Conservation (phyloP, 2,888 invertebrate species). For the Diplolepis rosae region DNA sequence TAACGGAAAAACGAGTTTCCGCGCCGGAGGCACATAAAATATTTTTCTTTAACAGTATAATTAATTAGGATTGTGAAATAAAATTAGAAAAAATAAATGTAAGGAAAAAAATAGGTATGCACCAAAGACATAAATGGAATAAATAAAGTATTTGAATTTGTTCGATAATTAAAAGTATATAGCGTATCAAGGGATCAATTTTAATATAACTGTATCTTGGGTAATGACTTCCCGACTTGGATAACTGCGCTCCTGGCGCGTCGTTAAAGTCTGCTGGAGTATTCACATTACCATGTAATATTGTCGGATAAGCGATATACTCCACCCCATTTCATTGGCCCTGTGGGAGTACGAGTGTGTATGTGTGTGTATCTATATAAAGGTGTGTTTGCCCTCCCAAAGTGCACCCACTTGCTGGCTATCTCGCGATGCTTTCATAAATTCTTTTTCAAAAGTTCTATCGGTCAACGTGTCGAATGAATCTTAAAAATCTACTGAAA, state of each 20-base stretch:
- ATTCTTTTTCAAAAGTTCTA: background rate
- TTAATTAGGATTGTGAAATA: too few relatives aligned
- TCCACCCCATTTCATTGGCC: background rate
- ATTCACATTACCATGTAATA: conserved; percentile 16
- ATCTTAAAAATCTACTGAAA: background rate
- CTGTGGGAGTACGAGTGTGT: conserved; percentile 1
- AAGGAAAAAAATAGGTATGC: too few relatives aligned
- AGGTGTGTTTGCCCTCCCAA: background rate
- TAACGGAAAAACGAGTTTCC: too few relatives aligned
- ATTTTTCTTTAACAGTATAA: too few relatives aligned
- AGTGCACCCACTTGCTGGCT: background rate
- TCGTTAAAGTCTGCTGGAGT: conserved; percentile 6
- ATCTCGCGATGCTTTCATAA: background rate
- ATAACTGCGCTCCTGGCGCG: conserved; percentile 1
- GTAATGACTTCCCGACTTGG: conserved; percentile 16
- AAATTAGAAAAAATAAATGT: too few relatives aligned
- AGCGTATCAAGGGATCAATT: background rate
- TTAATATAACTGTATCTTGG: background rate
- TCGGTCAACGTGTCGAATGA: background rate
- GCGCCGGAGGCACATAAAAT: too few relatives aligned
- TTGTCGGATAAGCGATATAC: conserved; percentile 20
- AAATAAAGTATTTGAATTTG: too few relatives aligned
- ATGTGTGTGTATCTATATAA: background rate
- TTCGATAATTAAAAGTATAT: too few relatives aligned
- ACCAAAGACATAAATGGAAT: too few relatives aligned